Conservation (phyloP, 2,888 invertebrate genomes). For the Vannuccia rotundouncinata region DNA sequence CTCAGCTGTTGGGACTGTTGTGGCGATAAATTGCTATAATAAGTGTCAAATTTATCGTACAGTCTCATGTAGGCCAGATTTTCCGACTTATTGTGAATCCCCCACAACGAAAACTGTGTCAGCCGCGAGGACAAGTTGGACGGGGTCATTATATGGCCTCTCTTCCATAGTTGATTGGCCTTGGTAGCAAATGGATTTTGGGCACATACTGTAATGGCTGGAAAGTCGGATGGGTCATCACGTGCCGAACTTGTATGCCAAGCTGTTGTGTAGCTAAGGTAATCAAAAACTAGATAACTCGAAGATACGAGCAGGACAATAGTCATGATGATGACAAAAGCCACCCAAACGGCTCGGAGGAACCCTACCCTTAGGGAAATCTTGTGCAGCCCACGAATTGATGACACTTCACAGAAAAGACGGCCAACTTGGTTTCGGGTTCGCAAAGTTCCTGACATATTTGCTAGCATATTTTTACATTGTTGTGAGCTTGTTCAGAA, state of each 20-base stretch:
- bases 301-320: background rate
- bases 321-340: conserved; percentile 30
- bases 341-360: conserved; percentile 1
- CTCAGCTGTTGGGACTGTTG: background rate
- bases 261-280: conserved; percentile 18
- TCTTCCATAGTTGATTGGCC: conserved; percentile 1
- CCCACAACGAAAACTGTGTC: background rate
- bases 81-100: too few species aligned
- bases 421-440: too few species aligned
- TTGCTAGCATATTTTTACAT: too few species aligned
- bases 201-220: conserved; percentile 12
- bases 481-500: too few species aligned
- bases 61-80: background rate
- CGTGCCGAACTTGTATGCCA: conserved; percentile 15
- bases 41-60: background rate
- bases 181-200: conserved; percentile 24
- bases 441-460: too few species aligned
- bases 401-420: conserved; percentile 28
- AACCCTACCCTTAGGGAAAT: background rate
- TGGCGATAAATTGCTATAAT: background rate
- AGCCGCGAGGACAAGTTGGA: background rate
- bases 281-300: background rate
- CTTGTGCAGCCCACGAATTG: conserved; percentile 34
- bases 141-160: conserved; percentile 2
- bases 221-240: conserved; percentile 21